Conservation (phyloP, 2,888 invertebrate genomes). For the Troides helena region DNA sequence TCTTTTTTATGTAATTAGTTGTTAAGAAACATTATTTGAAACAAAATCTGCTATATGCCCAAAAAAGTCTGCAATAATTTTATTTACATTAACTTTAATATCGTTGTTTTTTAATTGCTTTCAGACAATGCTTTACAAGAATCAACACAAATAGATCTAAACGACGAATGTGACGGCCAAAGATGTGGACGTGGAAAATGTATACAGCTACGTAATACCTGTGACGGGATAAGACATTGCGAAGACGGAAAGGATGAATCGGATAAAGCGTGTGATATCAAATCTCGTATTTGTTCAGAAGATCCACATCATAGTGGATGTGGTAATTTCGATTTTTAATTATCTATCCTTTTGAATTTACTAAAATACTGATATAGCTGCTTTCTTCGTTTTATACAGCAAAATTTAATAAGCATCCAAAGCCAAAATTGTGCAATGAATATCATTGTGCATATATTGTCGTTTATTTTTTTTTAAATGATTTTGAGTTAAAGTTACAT, state of each 20-base stretch:
- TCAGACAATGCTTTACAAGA: constrained; percentile 33
- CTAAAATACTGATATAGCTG: too few species aligned
- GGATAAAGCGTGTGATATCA: constrained; percentile 63
- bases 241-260: constrained; percentile 85
- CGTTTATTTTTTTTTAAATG: too few species aligned
- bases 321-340: constrained; percentile 45
- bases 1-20: background rate
- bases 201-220: constrained; percentile 78
- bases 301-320: constrained; percentile 62
- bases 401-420: too few species aligned
- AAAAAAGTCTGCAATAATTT: too few species aligned
- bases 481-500: background rate
- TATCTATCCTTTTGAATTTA: background rate
- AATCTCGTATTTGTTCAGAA: constrained; percentile 47
- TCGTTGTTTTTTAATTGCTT: background rate
- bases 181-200: constrained; percentile 87
- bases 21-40: background rate
- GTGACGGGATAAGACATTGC: constrained; percentile 85
- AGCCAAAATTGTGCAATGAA: too few species aligned
- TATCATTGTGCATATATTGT: too few species aligned
- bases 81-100: background rate
- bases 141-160: constrained; percentile 25
- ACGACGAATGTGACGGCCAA: constrained; percentile 77
- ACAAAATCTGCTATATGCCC: background rate
- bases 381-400: too few species aligned